Evolutionary conservation across 2,797 vertebrate genomes (phyloP), one percentile per base, ranked within the genome.

Genomic region (Micropoecilia bifurca): DNA sequence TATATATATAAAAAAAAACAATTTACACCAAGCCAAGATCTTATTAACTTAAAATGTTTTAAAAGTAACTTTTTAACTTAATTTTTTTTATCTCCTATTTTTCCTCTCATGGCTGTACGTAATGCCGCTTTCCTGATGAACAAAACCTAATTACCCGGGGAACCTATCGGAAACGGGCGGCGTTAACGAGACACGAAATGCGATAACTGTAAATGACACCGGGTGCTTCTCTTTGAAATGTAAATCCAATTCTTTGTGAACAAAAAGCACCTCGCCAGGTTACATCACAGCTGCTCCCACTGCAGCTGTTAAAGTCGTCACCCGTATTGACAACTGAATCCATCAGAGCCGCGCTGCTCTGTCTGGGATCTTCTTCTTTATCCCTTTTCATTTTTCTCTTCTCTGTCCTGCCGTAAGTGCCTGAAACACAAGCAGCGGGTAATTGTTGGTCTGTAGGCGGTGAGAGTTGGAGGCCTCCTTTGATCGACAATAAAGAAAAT

Each of bases 211-310:
- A 80, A 83, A 79, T 41, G 85, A 66, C 75, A 71, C 39, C 30
- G 0, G 10, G 10, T 0, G 0, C 13, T 14, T 28, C n/a, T 73
- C 80, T 87, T 88, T 88, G 75, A 87, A 76, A 85, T 88, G 88
- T 63, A 84, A 88, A 92, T 89, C 50, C 55, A 28, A 46, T n/a
- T 1, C 82, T 78, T 28, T 76, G 78, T n/a, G 77, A 71, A 83
- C 78, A 83, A 77, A 75, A 84, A 69, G 75, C 50, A 12, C 6
- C 71, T 59, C 8, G 20, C 59, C 59, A 22, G 84, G 80, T 83
- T 28, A 57, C 78, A 39, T 80, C 73, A n/a, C 18, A 48, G 75
- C 75, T 33, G 0, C 73, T 84, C 25, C 83, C 61, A 79, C 73
- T 79, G 83, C n/a, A 39, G 36, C 71, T 46, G 69, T 73, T 77